A percentile compares a stretch with the other conserved stretches of the same genome.
Evolutionary conservation across 2,797 vertebrate genomes (phyloP).

Genomic region (Chloroceryle amazona): DNA sequence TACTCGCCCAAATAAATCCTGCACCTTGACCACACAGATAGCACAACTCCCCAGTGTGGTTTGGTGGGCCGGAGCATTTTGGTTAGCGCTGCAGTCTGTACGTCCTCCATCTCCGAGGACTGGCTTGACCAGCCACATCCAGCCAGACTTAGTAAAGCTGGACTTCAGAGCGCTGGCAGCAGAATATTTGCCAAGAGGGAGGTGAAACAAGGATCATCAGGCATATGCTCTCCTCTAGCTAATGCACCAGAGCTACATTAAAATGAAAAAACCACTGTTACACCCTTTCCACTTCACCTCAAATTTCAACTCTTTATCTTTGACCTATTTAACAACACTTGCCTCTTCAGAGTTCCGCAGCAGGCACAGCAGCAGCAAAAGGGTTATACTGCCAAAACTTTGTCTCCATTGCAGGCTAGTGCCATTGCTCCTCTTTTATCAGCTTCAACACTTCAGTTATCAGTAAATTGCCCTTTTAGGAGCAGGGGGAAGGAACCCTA

Average conservation of each 20-base stretch:
- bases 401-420: background rate
- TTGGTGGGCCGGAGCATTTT: background rate
- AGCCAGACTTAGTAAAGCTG: background rate
- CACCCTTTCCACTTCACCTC: background rate
- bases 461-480: background rate
- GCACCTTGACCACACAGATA: background rate
- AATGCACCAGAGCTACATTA: background rate
- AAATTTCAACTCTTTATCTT: background rate
- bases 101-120: background rate
- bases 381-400: background rate
- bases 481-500: background rate
- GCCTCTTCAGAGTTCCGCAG: background rate
- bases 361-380: background rate
- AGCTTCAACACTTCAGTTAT: background rate
- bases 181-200: background rate
- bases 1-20: background rate
- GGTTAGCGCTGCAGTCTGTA: background rate
- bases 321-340: background rate
- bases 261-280: background rate
- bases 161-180: background rate
- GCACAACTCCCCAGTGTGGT: accelerated
- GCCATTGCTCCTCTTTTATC: background rate
- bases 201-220: background rate
- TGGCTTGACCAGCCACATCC: background rate
- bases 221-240: background rate